Evolutionary conservation across 1,140 invertebrate species (phyloP).

Genomic region (Sinonovacula constricta): DNA sequence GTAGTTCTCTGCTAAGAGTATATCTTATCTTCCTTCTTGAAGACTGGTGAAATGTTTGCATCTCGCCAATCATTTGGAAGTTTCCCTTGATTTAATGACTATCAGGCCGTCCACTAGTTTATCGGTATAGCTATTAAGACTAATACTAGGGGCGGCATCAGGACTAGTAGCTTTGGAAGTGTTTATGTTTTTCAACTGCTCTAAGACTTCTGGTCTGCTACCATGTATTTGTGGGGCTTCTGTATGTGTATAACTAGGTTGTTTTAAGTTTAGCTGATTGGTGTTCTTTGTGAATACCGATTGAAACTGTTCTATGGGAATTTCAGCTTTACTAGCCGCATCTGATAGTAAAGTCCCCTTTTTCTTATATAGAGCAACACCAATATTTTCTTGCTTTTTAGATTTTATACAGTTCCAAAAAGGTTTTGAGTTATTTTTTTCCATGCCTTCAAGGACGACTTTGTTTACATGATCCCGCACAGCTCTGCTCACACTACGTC

Average conservation of each 20-base stretch:
- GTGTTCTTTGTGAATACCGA: not conserved
- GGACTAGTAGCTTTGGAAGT: constrained; percentile 26
- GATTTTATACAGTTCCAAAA: too few relatives aligned
- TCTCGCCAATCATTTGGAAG: constrained; percentile 11
- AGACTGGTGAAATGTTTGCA: constrained; percentile 36
- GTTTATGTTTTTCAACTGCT: constrained; percentile 21
- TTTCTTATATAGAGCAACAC: constrained; percentile 43
- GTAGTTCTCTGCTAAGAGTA: constrained; percentile 27
- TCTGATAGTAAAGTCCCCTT: constrained; percentile 22
- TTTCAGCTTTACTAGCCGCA: too few relatives aligned
- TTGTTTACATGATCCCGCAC: constrained; percentile 50
- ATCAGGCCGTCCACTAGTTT: not conserved
- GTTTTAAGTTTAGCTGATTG: not conserved
- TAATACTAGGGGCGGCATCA: constrained; percentile 15
- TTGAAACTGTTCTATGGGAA: not conserved
- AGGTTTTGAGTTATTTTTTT: constrained; percentile 50
- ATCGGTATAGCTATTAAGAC: too few relatives aligned
- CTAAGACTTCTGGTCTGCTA: not conserved
- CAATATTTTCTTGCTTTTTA: constrained; percentile 48
- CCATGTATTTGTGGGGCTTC: not conserved
- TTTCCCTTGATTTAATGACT: constrained; percentile 11
- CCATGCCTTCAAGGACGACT: constrained; percentile 33
- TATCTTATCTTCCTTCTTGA: too few relatives aligned
- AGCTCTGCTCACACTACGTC: constrained; percentile 31
- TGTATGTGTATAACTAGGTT: not conserved